Evolutionary conservation across 2,888 invertebrate genomes (phyloP).

Genomic region (Mesopsocus fuscifrons): DNA sequence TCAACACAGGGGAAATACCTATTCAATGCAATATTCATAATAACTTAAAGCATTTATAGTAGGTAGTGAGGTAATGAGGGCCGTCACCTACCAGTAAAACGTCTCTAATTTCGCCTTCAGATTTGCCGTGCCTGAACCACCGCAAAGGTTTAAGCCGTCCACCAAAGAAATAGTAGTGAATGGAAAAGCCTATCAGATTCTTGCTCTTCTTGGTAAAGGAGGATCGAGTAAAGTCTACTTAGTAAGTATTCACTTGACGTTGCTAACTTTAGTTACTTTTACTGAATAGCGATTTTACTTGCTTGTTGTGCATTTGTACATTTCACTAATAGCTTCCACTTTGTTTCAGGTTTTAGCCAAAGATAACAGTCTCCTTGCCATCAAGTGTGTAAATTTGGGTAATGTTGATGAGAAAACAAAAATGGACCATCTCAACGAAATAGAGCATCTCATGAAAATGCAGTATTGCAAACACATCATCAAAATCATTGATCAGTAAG

Average conservation of each 20-base stretch:
- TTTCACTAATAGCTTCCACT: background rate
- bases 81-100: too few species aligned
- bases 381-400: slow-evolving; percentile 67
- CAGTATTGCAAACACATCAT: slow-evolving; percentile 72
- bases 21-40: too few species aligned
- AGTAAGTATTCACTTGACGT: too few species aligned
- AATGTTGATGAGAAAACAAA: slow-evolving; percentile 47
- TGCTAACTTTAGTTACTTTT: too few species aligned
- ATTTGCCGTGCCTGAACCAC: slow-evolving; percentile 2
- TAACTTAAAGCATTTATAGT: too few species aligned
- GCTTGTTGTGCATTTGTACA: slow-evolving; percentile 1
- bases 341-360: slow-evolving; percentile 39
- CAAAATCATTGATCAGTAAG: slow-evolving; percentile 72
- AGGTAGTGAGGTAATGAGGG: too few species aligned
- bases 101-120: too few species aligned
- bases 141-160: background rate
- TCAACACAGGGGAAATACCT: too few species aligned
- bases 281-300: slow-evolving; percentile 5
- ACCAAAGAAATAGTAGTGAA: slow-evolving; percentile 40
- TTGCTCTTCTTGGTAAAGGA: slow-evolving; percentile 66
- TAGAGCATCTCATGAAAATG: slow-evolving; percentile 56
- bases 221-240: slow-evolving; percentile 69
- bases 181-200: slow-evolving; percentile 46
- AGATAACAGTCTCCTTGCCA: slow-evolving; percentile 40
- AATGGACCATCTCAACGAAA: slow-evolving; percentile 75